Evolutionary conservation across 2,888 invertebrate genomes (phyloP), one percentile per base, ranked within the genome.

Genomic region (Litoditis marina): DNA sequence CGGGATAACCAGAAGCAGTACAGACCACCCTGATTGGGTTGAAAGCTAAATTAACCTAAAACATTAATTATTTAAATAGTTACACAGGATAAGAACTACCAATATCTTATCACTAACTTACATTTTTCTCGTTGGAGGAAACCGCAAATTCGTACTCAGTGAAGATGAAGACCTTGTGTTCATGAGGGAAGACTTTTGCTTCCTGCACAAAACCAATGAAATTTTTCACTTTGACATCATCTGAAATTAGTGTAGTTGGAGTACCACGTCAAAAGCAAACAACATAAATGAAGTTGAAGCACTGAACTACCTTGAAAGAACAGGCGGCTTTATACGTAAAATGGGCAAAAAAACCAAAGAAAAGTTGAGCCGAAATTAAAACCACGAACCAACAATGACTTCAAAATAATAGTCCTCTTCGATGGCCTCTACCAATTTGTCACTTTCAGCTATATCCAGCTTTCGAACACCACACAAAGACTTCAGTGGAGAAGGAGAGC

Each of bases 401-500:
- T 86, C 86, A 77, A 86, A 86, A 77, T 86, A 86, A 78, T 86
- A 86, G 8, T 85, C 82, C 73, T 86, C 86, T 78, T 86, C 86
- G 32, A 86, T 85, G 22, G 86, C 85, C 66, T 83, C 83, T 44
- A 82, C 77, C 13, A 86, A 70, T 22, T 82, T 71, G n/a, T 80
- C 73, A 11, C 86, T 65, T 55, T 86, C 86, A 11, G 76, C 75
- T n/a, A 83, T 82, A 2, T 74, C 67, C 39, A 85, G 79, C 8
- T 68, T 77, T 30, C 84, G 78, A 47, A 44, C 25, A 5, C 55
- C 83, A 74, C 86, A 86, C 30, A 86, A 74, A 60, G 83, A 82
- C 54, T 82, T 80, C 60, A 83, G 83, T 19, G 81, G 79, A 4
- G 80, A 7, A 28, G 30, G 39, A 19, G 42, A 27, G 22, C 31